Evolutionary conservation across 2,113 vertebrate genomes (phyloP).

Genomic region (Pangasianodon gigas): DNA sequence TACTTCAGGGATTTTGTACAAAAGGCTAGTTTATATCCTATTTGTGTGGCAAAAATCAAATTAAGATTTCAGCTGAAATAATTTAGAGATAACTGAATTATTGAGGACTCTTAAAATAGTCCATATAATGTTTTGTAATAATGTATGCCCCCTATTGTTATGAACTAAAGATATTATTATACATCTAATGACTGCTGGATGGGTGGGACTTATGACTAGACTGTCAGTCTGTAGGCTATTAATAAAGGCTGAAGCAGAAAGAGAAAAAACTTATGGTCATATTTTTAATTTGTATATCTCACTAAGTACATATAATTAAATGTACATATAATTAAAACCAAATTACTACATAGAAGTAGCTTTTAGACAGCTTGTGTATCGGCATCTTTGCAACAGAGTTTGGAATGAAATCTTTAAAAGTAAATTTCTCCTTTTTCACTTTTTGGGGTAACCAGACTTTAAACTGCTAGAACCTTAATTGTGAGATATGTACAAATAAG

Average conservation of each 20-base stretch:
- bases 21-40: background rate
- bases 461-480: background rate
- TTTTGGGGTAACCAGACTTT: background rate
- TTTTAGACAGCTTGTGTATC: background rate
- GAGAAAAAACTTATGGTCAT: background rate
- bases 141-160: too few relatives aligned
- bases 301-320: background rate
- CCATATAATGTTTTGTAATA: background rate
- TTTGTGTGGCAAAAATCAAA: background rate
- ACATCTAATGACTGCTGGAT: background rate
- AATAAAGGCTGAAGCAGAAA: background rate
- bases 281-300: background rate
- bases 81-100: background rate
- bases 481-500: background rate
- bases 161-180: background rate
- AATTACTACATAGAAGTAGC: background rate
- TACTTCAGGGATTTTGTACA: background rate
- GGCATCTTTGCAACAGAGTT: background rate
- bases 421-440: background rate
- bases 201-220: background rate
- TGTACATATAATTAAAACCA: background rate
- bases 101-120: background rate
- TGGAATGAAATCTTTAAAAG: background rate
- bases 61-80: background rate
- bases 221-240: background rate